These are phyloP conservation scores for Psittacula cyanocephala DNA, from an alignment of 2,113 vertebrate species.

Conservation along the genomic window DNA sequence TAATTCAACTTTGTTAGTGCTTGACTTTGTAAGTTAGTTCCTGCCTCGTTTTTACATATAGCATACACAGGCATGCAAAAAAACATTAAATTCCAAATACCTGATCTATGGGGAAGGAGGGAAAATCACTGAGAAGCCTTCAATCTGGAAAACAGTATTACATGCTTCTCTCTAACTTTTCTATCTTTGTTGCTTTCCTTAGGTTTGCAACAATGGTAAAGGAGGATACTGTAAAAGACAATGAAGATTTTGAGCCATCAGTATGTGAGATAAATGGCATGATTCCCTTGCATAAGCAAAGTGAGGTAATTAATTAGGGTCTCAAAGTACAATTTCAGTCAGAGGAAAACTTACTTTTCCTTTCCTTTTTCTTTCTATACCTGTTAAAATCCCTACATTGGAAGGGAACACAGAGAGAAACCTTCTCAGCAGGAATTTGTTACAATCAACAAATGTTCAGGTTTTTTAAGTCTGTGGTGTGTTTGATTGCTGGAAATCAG, in stretches of 20 bases:
- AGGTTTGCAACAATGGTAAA: constrained; percentile 55
- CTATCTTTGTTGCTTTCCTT: background rate
- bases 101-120: background rate
- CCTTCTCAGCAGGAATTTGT: background rate
- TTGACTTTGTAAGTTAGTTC: background rate
- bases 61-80: background rate
- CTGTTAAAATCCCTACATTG: background rate
- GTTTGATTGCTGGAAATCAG: background rate
- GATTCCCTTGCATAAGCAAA: background rate
- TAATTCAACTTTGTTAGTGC: background rate
- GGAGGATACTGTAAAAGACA: background rate
- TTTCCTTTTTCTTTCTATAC: background rate
- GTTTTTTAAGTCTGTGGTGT: background rate
- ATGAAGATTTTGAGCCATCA: background rate
- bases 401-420: background rate
- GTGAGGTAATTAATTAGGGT: constrained; percentile 52
- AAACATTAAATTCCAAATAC: fast-evolving
- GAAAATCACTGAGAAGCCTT: background rate
- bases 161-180: background rate
- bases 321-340: background rate
- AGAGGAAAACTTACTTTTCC: background rate
- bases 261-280: background rate
- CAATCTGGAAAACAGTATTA: background rate
- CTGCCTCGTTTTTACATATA: background rate
- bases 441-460: background rate